These are phyloP conservation scores for Cheumatopsyche charites DNA, from an alignment of 1,140 invertebrate genomes.

Conservation along the genomic window DNA sequence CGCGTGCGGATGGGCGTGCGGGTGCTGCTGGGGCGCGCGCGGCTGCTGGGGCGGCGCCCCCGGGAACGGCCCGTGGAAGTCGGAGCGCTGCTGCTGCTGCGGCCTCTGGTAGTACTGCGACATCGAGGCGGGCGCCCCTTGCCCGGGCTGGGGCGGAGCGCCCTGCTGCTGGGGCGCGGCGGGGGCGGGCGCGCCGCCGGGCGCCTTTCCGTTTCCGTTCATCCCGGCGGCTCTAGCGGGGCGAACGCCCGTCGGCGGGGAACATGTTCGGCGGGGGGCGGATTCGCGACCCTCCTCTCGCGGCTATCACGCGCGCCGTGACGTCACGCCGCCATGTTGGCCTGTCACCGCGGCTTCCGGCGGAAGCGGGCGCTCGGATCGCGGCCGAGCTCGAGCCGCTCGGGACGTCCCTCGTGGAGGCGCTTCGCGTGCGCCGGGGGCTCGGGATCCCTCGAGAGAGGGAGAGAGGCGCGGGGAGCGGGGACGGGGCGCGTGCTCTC, in stretches of 20 bases:
- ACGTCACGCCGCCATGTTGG: slow-evolving; percentile 38
- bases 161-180: not conserved
- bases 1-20: too few species aligned
- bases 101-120: slow-evolving; percentile 26
- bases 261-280: not conserved
- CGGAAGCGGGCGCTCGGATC: not conserved
- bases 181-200: slow-evolving; percentile 12
- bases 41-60: not conserved
- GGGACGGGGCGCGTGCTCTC: not conserved
- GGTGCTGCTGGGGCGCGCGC: not conserved
- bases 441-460: too few species aligned
- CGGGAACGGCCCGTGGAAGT: slow-evolving; percentile 20
- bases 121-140: slow-evolving; percentile 25
- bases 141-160: not conserved
- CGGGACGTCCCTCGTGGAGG: not conserved
- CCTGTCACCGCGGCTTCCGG: slow-evolving; percentile 32
- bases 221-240: slow-evolving; percentile 18
- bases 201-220: slow-evolving; percentile 47
- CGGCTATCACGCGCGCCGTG: slow-evolving; percentile 30
- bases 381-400: not conserved
- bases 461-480: not conserved
- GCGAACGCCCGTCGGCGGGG: not conserved
- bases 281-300: not conserved
- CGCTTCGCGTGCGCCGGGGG: not conserved
- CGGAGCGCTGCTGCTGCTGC: slow-evolving; percentile 26